Conservation (phyloP, 1,140 invertebrate genomes). For the Drosophila kikkawai region DNA sequence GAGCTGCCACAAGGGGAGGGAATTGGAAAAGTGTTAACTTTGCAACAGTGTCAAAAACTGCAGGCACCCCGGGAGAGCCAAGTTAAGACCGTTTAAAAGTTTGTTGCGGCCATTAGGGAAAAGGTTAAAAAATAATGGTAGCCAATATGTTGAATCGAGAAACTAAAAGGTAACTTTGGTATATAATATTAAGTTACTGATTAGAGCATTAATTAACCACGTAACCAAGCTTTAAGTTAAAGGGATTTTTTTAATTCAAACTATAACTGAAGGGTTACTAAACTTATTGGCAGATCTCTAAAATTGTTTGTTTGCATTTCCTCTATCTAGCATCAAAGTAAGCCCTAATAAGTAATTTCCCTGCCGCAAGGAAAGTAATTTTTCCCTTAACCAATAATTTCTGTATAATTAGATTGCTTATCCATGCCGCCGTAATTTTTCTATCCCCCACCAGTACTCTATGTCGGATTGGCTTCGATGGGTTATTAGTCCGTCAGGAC, state of each 20-base stretch:
- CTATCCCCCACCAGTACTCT: neutral
- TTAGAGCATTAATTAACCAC: neutral
- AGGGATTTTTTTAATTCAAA: neutral
- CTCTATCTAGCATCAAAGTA: neutral
- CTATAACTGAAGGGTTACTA: neutral
- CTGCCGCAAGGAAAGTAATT: neutral
- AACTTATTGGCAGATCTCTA: neutral
- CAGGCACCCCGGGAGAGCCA: slow-evolving; percentile 22
- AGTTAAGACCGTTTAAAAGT: slow-evolving; percentile 42
- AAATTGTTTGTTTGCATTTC: neutral
- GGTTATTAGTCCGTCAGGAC: neutral
- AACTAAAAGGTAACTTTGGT: neutral
- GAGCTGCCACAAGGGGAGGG: slow-evolving; percentile 11
- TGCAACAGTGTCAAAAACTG: slow-evolving; percentile 52
- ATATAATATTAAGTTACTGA: neutral
- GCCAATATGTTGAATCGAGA: neutral
- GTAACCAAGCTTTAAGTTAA: too few relatives aligned
- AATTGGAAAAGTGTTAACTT: slow-evolving; percentile 29
- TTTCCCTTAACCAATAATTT: neutral
- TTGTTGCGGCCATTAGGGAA: slow-evolving; percentile 4
- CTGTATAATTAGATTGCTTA: slow-evolving; percentile 9
- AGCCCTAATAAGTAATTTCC: neutral
- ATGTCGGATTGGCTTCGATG: neutral
- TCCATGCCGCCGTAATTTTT: neutral
- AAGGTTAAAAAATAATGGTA: slow-evolving; percentile 3